A percentile compares a stretch with the other conserved stretches of the same genome.
Conservation (phyloP, 2,113 vertebrate species). For the Sphyrna mokarran region DNA sequence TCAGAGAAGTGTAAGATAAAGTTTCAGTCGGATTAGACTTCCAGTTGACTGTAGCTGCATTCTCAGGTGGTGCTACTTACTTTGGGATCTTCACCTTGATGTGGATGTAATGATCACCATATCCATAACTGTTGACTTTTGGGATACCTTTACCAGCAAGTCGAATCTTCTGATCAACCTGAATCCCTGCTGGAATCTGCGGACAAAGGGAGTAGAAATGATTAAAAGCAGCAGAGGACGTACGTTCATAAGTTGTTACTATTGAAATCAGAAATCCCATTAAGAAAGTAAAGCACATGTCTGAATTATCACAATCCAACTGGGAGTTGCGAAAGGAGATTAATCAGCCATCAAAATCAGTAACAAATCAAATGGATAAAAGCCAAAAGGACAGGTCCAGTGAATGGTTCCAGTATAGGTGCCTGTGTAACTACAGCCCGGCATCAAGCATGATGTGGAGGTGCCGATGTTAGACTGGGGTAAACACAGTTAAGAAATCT, state of each 20-base stretch:
- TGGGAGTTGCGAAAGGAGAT: neutral
- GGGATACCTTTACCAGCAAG: constrained; percentile 86
- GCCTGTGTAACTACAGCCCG: neutral
- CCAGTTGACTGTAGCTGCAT: neutral
- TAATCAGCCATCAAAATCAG: neutral
- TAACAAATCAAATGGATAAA: neutral
- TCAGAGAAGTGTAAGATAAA: neutral
- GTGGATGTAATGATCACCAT: constrained; percentile 90
- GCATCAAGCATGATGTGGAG: too few relatives aligned
- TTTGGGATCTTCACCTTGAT: constrained; percentile 87
- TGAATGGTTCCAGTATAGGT: neutral
- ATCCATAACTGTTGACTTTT: constrained; percentile 81
- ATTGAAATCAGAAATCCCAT: neutral
- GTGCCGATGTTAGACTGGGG: too few relatives aligned
- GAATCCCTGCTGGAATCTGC: constrained; percentile 81
- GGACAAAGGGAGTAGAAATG: neutral
- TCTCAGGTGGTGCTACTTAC: constrained; percentile 55
- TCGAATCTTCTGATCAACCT: constrained; percentile 80
- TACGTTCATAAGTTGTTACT: neutral
- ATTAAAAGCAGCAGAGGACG: neutral
- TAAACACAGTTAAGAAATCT: too few relatives aligned
- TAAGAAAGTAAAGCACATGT: neutral
- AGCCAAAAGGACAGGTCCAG: neutral
- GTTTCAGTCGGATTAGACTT: neutral
- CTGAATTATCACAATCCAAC: neutral